Evolutionary conservation across 1,140 invertebrate species (phyloP).

Genomic region (Apis florea): DNA sequence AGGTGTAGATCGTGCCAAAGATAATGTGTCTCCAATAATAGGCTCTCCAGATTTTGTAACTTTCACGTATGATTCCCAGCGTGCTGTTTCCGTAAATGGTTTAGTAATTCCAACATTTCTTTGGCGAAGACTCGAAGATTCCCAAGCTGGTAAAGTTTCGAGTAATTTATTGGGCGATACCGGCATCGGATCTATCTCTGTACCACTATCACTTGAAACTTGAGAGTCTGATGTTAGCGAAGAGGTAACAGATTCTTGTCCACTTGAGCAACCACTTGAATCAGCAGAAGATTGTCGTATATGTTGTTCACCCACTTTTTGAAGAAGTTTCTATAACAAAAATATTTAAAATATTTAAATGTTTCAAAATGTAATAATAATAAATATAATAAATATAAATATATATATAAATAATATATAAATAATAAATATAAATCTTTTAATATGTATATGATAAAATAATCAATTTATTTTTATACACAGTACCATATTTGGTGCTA

Average conservation of each 20-base stretch:
- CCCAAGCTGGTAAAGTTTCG: slow-evolving; percentile 69
- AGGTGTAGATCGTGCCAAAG: slow-evolving; percentile 74
- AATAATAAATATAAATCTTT: background rate
- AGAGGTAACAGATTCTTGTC: slow-evolving; percentile 82
- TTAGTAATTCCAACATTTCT: slow-evolving; percentile 71
- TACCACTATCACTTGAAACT: slow-evolving; percentile 80
- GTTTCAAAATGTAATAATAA: too few species aligned
- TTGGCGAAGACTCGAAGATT: slow-evolving; percentile 74
- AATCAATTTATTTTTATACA: background rate
- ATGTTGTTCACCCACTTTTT: slow-evolving; percentile 76
- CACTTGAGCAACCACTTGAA: slow-evolving; percentile 82
- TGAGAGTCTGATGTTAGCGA: slow-evolving; percentile 81
- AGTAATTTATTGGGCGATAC: slow-evolving; percentile 71
- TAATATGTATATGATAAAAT: background rate
- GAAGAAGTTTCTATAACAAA: slow-evolving; percentile 74
- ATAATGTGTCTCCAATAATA: slow-evolving; percentile 66
- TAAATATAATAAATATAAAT: too few species aligned
- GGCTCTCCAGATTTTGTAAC: slow-evolving; percentile 67
- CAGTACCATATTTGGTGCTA: slow-evolving; percentile 77
- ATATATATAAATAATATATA: too few species aligned
- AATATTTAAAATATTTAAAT: background rate
- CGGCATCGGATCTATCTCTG: slow-evolving; percentile 78
- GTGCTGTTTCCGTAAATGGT: slow-evolving; percentile 52
- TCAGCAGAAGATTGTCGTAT: slow-evolving; percentile 79
- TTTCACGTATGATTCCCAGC: slow-evolving; percentile 75